Conservation (phyloP, 1,140 invertebrate species). For the Heliconius eleuchia region DNA sequence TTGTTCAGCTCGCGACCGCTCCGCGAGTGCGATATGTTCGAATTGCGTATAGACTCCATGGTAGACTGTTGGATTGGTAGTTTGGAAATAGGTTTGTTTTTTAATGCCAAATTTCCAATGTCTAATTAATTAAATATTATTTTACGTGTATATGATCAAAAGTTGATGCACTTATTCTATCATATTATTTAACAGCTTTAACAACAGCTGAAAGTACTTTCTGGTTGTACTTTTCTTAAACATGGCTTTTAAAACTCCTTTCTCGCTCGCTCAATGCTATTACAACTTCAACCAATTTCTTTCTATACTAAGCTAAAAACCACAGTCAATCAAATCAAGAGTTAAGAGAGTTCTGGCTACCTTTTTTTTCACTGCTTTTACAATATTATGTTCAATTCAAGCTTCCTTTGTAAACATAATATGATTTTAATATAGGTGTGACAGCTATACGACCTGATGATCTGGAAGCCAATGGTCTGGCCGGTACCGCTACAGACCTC, state of each 20-base stretch:
- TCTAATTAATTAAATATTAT: neutral
- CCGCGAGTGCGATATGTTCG: slow-evolving; percentile 95
- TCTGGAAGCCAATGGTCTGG: slow-evolving; percentile 81
- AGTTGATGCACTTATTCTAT: too few relatives aligned
- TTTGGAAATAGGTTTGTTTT: slow-evolving; percentile 88
- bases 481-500: slow-evolving; percentile 95
- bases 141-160: neutral
- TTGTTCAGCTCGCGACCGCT: slow-evolving; percentile 94
- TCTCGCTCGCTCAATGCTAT: too few relatives aligned
- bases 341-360: too few relatives aligned
- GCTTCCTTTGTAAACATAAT: neutral
- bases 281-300: too few relatives aligned
- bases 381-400: too few relatives aligned
- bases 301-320: too few relatives aligned
- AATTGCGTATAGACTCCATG: slow-evolving; percentile 95
- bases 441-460: slow-evolving; percentile 94
- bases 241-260: too few relatives aligned
- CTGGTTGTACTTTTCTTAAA: too few relatives aligned
- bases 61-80: slow-evolving; percentile 96
- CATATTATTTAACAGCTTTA: too few relatives aligned
- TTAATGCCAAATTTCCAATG: neutral
- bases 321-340: too few relatives aligned
- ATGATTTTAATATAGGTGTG: slow-evolving; percentile 82
- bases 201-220: too few relatives aligned
- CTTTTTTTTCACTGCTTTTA: too few relatives aligned